Conservation (phyloP, 2,113 vertebrate species). For the Leucosticte australis region DNA sequence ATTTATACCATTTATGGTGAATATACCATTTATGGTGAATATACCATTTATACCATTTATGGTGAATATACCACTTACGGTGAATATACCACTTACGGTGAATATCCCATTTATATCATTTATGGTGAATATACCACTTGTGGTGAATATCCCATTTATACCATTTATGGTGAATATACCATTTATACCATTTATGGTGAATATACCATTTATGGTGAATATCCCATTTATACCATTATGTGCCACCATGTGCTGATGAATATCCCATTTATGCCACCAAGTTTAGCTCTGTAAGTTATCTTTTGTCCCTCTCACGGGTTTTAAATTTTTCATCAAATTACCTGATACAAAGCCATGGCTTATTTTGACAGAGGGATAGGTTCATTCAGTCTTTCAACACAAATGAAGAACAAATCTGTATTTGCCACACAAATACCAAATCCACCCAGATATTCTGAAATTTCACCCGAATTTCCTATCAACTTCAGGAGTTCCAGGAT, state of each 20-base stretch:
- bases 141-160: too few relatives aligned
- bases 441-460: background rate
- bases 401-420: background rate
- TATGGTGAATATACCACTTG: too few relatives aligned
- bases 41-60: too few relatives aligned
- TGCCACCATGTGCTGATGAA: background rate
- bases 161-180: too few relatives aligned
- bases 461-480: background rate
- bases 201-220: too few relatives aligned
- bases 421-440: background rate
- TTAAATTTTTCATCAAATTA: background rate
- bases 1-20: too few relatives aligned
- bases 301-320: background rate
- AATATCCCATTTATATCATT: too few relatives aligned
- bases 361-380: background rate
- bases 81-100: too few relatives aligned
- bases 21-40: too few relatives aligned
- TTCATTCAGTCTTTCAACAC: background rate
- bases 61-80: too few relatives aligned
- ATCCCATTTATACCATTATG: too few relatives aligned
- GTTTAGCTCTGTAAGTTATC: background rate
- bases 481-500: background rate
- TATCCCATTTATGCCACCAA: background rate
- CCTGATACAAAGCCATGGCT: background rate
- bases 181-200: too few relatives aligned